Percentiles rank a stretch among this genome's conserved stretches.
Evolutionary conservation across 2,888 invertebrate genomes (phyloP).

Genomic region (Folsomia manolachei): DNA sequence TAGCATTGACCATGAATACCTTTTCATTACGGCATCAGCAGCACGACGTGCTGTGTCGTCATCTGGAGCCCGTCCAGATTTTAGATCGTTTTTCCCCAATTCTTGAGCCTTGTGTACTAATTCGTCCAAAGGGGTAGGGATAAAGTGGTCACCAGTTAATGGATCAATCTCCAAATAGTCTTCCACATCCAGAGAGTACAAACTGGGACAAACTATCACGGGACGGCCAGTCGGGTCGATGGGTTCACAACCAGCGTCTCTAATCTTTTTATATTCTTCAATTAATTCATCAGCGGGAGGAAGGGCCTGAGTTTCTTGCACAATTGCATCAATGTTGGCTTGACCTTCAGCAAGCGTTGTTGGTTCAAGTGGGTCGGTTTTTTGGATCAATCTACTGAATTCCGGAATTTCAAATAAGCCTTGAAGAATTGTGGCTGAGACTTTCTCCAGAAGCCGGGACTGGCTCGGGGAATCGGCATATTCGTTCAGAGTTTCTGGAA

Average conservation of each 20-base stretch:
- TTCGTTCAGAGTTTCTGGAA: background rate
- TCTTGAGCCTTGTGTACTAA: constrained; percentile 12
- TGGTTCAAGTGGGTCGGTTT: background rate
- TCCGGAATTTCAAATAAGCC: constrained; percentile 24
- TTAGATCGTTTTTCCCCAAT: background rate
- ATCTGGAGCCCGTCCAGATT: constrained; percentile 9
- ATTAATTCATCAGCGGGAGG: constrained; percentile 21
- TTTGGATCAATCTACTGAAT: background rate
- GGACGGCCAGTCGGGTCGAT: constrained; percentile 21
- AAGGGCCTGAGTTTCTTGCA: constrained; percentile 9
- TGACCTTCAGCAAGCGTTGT: constrained; percentile 12
- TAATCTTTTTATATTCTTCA: constrained; percentile 23
- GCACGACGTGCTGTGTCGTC: constrained; percentile 17
- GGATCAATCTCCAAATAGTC: constrained; percentile 3
- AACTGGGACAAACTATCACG: constrained; percentile 32
- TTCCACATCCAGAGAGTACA: constrained; percentile 38
- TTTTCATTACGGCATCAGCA: constrained; percentile 22
- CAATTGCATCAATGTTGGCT: background rate
- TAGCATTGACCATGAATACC: no score
- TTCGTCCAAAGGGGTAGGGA: constrained; percentile 20
- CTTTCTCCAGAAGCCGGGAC: background rate
- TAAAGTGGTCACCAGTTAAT: constrained; percentile 13
- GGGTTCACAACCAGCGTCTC: constrained; percentile 23
- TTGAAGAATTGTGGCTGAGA: constrained; percentile 16
- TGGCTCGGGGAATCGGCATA: background rate